phyloP scores from a whole-genome alignment of 2,888 invertebrate genomes.

The Drepanosiphum platanoidis region DNA sequence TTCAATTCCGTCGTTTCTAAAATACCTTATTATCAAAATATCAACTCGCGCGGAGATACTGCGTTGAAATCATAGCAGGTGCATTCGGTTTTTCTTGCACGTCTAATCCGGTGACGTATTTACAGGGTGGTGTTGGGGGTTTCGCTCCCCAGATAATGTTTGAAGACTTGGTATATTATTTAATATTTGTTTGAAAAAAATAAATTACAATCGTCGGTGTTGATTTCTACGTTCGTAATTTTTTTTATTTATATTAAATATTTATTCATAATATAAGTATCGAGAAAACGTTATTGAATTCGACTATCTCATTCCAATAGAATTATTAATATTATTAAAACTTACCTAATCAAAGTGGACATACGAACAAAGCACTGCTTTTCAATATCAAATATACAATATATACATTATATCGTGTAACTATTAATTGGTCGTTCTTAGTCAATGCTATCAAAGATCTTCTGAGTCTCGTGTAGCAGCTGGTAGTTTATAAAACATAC shows the following conservation, averaged over 20 bases:
- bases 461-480: background rate
- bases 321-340: background rate
- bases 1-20: background rate
- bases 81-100: too few species aligned
- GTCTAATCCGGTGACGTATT: too few species aligned
- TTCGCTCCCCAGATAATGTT: too few species aligned
- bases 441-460: constrained; percentile 34
- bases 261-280: background rate
- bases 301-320: too few species aligned
- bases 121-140: too few species aligned
- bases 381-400: background rate
- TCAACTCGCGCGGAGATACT: too few species aligned
- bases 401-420: background rate
- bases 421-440: constrained; percentile 23
- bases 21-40: background rate
- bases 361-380: background rate
- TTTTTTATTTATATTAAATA: background rate
- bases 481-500: too few species aligned
- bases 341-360: background rate
- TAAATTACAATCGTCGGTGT: too few species aligned
- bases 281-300: background rate
- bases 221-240: too few species aligned
- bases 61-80: too few species aligned
- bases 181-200: background rate
- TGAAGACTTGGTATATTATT: too few species aligned